These are phyloP conservation scores for Tiliqua scincoides DNA, from an alignment of 2,113 vertebrate genomes.

Conservation along the genomic window DNA sequence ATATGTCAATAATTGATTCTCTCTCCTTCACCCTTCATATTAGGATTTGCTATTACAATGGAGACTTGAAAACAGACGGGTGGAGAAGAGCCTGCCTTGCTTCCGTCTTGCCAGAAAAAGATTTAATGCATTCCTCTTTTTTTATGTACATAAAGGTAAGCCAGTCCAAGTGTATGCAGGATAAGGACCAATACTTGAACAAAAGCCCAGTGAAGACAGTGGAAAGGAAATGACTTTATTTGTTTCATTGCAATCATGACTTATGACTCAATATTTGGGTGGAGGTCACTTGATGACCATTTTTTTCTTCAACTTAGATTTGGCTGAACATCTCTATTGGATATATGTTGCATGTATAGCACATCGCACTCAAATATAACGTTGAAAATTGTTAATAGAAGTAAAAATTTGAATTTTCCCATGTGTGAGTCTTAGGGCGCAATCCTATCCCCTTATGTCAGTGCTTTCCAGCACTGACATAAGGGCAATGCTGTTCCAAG, in stretches of 20 bases:
- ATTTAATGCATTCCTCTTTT: background rate
- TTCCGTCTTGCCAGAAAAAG: constrained; percentile 1
- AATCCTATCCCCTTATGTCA: too few species aligned
- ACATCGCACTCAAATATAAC: background rate
- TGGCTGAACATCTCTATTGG: background rate
- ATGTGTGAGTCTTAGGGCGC: too few species aligned
- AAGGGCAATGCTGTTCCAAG: too few species aligned
- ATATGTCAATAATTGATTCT: background rate
- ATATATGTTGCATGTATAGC: background rate
- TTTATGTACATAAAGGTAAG: background rate
- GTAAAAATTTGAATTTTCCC: background rate
- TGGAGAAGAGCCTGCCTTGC: background rate
- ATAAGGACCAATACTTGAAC: rapidly evolving
- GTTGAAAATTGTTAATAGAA: background rate
- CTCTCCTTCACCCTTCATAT: constrained; percentile 4
- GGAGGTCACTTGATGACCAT: background rate
- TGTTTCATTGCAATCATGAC: background rate
- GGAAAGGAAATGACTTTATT: background rate
- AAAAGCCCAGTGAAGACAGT: background rate
- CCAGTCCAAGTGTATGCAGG: background rate
- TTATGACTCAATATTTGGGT: background rate
- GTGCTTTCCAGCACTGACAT: too few species aligned
- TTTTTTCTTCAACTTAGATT: background rate
- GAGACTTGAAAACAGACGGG: background rate
- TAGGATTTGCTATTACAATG: constrained; percentile 12